Evolutionary conservation across 2,888 invertebrate species (phyloP).

Genomic region (Lasius platythorax): DNA sequence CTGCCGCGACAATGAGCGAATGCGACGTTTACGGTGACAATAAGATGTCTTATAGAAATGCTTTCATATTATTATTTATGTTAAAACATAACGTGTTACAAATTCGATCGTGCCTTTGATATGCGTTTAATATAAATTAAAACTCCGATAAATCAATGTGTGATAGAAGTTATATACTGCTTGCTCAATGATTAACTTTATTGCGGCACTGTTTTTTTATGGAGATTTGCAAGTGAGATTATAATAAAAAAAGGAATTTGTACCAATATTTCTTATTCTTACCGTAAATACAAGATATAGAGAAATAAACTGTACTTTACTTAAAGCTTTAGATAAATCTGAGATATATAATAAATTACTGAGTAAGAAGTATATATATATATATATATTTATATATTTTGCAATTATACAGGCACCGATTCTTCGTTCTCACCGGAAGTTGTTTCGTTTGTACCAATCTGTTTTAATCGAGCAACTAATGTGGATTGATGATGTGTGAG

Average conservation of each 20-base stretch:
- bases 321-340: constrained; percentile 81
- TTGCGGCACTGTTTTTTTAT: constrained; percentile 62
- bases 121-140: constrained; percentile 61
- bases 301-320: constrained; percentile 73
- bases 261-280: constrained; percentile 63
- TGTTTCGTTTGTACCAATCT: constrained; percentile 80
- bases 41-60: constrained; percentile 27
- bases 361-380: constrained; percentile 60
- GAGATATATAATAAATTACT: constrained; percentile 81
- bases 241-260: constrained; percentile 57
- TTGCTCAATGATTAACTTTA: constrained; percentile 72
- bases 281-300: constrained; percentile 41
- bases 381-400: constrained; percentile 62
- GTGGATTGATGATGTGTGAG: constrained; percentile 90
- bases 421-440: constrained; percentile 71
- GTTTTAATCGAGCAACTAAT: constrained; percentile 90
- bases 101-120: constrained; percentile 38
- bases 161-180: constrained; percentile 59
- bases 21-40: neutral
- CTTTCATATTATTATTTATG: constrained; percentile 57
- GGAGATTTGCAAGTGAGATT: constrained; percentile 61
- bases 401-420: constrained; percentile 78
- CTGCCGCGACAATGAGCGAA: constrained; percentile 22
- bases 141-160: constrained; percentile 60
- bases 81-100: constrained; percentile 15